Base-by-base conservation (phyloP, 2,888 invertebrate genomes). In the Drosophila koepferae region DNA sequence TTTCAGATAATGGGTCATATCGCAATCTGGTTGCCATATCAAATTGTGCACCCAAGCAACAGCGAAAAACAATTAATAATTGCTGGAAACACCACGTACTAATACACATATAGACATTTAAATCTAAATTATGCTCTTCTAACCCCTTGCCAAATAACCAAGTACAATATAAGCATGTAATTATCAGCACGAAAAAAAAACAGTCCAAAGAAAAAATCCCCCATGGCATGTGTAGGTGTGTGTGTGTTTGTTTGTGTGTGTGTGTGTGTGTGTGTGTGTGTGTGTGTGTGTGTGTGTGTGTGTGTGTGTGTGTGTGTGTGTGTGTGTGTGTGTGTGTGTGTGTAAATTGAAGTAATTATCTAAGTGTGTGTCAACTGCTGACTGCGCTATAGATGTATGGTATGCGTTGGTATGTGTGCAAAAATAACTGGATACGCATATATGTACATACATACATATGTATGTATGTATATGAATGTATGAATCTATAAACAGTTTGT, bases 21-120 rank as follows among this genome's bases (percentile, higher is more conserved):
- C 61, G 53, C 62, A 71, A 84, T 80, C 83, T 69, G 46, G 58
- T 60, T 74, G 59, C 55, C 72, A 74, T 80, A 82, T 84, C 80
- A 80, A 74, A 54, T 72, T 63, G 81, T 56, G 61, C 43, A 38
- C 51, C 58, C 55, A 63, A 68, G 60, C 77, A 73, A 66, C 79
- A 82, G 10, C 63, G 34, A 66, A 82, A 85, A 62, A 69, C 75
- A 80, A 86, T 86, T 84, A 80, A 61, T 66, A 72, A 72, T 70
- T 68, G 36, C 59, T 86, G 80, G 77, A 88, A 88, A 61, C 61
- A 53, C 82, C 74, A 64, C 46, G 38, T 46, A 36, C 40, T 43
- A 20, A 40, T 44, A 53, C 43, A 20, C 12, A 46, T 53, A 56
- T 34, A 34, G 10, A 46, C 38, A 23, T 23, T 56, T 31, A 56